Conservation (phyloP, 92 coral and sea anemone genomes). For the Zoanthus gigantus region DNA sequence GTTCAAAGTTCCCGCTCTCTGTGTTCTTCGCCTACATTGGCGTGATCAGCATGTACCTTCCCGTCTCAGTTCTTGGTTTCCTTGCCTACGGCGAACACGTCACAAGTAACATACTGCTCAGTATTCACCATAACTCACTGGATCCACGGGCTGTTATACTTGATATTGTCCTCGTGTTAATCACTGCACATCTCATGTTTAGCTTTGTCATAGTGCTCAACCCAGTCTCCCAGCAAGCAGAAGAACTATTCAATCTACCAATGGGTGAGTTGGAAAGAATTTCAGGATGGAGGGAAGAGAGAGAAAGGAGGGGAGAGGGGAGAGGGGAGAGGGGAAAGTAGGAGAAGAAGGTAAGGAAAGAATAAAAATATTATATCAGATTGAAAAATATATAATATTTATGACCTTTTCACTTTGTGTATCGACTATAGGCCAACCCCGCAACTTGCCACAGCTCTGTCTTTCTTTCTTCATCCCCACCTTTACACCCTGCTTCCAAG, state of each 20-base stretch:
- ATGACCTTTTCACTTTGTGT: no score
- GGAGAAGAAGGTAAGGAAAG: not conserved
- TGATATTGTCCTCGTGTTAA: constrained; percentile 77
- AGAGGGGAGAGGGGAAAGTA: not conserved
- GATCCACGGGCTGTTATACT: constrained; percentile 57
- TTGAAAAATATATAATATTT: no score
- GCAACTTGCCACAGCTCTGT: no score
- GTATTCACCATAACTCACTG: constrained; percentile 46
- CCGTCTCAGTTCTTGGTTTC: constrained; percentile 85
- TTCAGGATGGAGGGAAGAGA: not conserved
- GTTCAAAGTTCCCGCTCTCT: constrained; percentile 74
- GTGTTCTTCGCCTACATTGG: constrained; percentile 78
- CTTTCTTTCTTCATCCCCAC: no score
- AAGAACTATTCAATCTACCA: constrained; percentile 76
- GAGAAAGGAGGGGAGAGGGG: not conserved
- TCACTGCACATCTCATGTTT: constrained; percentile 83
- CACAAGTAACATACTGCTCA: constrained; percentile 71
- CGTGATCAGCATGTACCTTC: constrained; percentile 85
- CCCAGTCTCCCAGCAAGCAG: constrained; percentile 94
- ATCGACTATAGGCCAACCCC: no score
- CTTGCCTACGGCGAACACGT: constrained; percentile 80
- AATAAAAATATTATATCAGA: no score
- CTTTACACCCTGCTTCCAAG: no score
- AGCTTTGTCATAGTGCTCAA: constrained; percentile 93
- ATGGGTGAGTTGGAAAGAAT: constrained; percentile 52